Percentiles rank a stretch among this genome's conserved stretches.
These are phyloP conservation scores for Pogonocichla stellata DNA, from an alignment of 2,113 vertebrate species.

Conservation along the genomic window DNA sequence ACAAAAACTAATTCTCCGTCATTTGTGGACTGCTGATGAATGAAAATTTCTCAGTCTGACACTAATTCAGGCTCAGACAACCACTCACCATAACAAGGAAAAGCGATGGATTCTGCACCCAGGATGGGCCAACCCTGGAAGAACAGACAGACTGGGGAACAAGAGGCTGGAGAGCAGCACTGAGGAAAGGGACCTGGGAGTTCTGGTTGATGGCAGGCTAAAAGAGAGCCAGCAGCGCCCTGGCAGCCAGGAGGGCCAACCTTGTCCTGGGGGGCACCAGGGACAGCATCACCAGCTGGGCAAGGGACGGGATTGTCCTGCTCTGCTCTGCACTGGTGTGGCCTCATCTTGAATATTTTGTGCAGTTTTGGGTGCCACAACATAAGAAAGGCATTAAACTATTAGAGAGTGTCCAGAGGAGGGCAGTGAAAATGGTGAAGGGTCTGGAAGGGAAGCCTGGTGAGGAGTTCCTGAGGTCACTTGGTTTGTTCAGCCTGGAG, in stretches of 20 bases:
- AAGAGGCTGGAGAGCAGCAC: accelerated
- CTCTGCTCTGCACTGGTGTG: accelerated
- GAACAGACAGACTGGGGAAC: not conserved
- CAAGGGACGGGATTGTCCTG: accelerated
- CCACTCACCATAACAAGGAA: not conserved
- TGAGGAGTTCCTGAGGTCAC: not conserved
- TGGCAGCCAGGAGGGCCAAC: not conserved
- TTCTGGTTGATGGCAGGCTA: accelerated
- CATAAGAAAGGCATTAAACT: not conserved
- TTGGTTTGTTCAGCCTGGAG: not conserved
- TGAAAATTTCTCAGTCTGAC: not conserved
- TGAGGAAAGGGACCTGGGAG: not conserved
- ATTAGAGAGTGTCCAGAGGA: not conserved
- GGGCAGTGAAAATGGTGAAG: not conserved
- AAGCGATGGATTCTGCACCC: accelerated
- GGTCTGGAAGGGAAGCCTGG: not conserved
- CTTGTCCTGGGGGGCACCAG: not conserved
- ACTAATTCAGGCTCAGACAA: not conserved
- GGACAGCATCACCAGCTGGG: accelerated
- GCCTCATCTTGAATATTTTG: not conserved
- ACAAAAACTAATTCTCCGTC: not conserved
- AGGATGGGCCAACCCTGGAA: not conserved
- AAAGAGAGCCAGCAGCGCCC: not conserved
- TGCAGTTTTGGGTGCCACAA: not conserved
- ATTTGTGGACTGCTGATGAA: not conserved